A percentile compares a stretch with the other conserved stretches of the same genome.
These are phyloP conservation scores for Galaxea fascicularis DNA, from an alignment of 92 coral and sea anemone species.

Conservation along the genomic window DNA sequence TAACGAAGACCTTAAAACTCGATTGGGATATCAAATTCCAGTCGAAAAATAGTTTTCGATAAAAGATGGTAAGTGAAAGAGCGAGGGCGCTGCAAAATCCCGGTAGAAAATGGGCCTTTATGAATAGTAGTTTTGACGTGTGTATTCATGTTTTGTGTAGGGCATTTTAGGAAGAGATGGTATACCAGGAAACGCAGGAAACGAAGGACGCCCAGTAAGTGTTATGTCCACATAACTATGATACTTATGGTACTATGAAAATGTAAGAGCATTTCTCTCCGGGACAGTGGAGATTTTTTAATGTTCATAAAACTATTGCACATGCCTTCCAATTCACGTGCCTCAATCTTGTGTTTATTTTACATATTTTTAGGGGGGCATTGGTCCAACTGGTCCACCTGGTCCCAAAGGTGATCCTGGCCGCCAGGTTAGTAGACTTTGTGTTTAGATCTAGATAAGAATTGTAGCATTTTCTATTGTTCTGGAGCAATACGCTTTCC, in stretches of 20 bases:
- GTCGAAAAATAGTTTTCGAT: no score
- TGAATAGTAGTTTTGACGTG: background rate
- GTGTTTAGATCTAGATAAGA: background rate
- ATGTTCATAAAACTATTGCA: no score
- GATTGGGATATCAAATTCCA: no score
- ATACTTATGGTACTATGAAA: no score
- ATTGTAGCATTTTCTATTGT: background rate
- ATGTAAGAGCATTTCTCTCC: no score
- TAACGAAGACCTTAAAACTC: no score
- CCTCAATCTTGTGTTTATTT: no score
- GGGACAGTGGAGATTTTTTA: no score
- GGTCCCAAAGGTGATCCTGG: conserved; percentile 42
- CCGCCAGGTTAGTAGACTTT: background rate
- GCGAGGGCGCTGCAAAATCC: no score
- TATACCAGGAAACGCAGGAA: conserved; percentile 8
- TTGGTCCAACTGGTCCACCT: conserved; percentile 10
- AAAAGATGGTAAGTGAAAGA: no score
- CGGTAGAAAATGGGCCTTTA: no score
- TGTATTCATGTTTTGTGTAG: background rate
- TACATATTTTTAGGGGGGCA: conserved; percentile 20
- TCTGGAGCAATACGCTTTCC: background rate
- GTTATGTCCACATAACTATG: background rate
- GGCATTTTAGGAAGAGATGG: conserved; percentile 38
- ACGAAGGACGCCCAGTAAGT: conserved; percentile 30
- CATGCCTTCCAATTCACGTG: no score